A percentile compares a stretch with the other conserved stretches of the same genome.
These are phyloP conservation scores for Olivierus martensii DNA, from an alignment of 1,140 invertebrate species.

Conservation along the genomic window DNA sequence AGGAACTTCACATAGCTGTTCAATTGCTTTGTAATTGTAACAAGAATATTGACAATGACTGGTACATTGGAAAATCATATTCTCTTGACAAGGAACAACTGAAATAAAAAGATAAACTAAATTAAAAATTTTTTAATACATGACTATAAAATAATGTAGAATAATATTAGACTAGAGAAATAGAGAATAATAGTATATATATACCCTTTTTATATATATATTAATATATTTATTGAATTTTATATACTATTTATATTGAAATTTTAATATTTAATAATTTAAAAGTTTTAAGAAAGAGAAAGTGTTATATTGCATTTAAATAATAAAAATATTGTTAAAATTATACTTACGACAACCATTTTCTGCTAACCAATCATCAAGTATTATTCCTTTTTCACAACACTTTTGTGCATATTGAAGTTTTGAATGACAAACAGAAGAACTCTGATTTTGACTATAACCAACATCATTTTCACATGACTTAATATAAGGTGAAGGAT, in stretches of 20 bases:
- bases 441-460: conserved; percentile 28
- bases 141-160: too few relatives aligned
- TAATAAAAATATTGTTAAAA: not conserved
- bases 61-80: conserved; percentile 50
- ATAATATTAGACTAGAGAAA: too few relatives aligned
- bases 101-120: conserved; percentile 5
- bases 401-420: conserved; percentile 59
- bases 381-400: conserved; percentile 46
- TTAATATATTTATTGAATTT: too few relatives aligned
- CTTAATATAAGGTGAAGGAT: conserved; percentile 47
- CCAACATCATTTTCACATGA: conserved; percentile 54
- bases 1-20: conserved; percentile 32
- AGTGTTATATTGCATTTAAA: too few relatives aligned
- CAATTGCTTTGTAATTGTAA: conserved; percentile 32
- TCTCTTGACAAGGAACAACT: conserved; percentile 27
- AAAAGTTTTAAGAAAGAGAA: too few relatives aligned
- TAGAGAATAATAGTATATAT: too few relatives aligned
- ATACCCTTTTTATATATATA: too few relatives aligned
- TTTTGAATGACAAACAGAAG: conserved; percentile 43
- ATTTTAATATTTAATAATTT: too few relatives aligned
- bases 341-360: conserved; percentile 42
- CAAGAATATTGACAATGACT: conserved; percentile 53
- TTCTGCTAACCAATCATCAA: conserved; percentile 46
- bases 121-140: too few relatives aligned
- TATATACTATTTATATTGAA: too few relatives aligned